Percentiles rank a stretch among this genome's conserved stretches.
Evolutionary conservation across 2,113 vertebrate genomes (phyloP).

Genomic region (Pelecanoides urinatrix): DNA sequence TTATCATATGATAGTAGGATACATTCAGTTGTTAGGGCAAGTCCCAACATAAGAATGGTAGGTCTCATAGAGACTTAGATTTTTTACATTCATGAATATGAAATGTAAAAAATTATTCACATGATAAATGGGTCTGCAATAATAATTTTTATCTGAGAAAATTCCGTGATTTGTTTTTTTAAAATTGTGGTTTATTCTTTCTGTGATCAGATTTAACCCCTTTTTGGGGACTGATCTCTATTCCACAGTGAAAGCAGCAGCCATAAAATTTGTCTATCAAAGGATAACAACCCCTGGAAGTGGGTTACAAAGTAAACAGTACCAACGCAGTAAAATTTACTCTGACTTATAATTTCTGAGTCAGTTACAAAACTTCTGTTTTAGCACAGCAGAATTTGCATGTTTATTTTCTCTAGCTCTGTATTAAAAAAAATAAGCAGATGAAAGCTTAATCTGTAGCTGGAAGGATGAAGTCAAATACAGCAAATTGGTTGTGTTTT

Average conservation of each 20-base stretch:
- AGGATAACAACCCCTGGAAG: not conserved
- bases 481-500: not conserved
- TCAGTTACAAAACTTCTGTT: not conserved
- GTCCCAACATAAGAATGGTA: not conserved
- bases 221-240: not conserved
- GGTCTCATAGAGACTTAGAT: not conserved
- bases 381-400: not conserved
- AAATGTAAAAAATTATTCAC: not conserved
- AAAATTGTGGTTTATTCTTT: not conserved
- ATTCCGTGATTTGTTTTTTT: not conserved
- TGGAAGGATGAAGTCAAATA: not conserved
- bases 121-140: not conserved
- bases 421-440: not conserved
- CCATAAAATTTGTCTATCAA: not conserved
- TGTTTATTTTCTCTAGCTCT: not conserved
- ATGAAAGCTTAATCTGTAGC: not conserved
- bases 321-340: not conserved
- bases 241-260: not conserved
- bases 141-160: not conserved
- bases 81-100: not conserved
- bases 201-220: not conserved
- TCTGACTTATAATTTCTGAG: not conserved
- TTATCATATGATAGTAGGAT: not conserved
- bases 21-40: not conserved
- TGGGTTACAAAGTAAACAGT: not conserved